These are phyloP conservation scores for Dolichallabes microphthalmus DNA, from an alignment of 2,113 vertebrate genomes.

Conservation along the genomic window DNA sequence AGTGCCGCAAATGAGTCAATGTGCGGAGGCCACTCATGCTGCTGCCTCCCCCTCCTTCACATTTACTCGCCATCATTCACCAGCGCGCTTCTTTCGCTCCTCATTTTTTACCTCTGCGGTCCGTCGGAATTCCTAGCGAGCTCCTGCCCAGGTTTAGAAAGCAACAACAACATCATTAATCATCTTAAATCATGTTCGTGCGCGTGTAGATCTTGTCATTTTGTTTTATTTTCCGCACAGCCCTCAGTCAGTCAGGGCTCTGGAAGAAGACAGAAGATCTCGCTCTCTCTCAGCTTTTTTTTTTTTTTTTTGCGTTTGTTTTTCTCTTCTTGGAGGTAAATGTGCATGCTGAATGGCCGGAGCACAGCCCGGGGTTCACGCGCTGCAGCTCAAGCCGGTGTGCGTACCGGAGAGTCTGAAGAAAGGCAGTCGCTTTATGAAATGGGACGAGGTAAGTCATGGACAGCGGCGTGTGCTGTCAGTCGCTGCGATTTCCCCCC, in stretches of 20 bases:
- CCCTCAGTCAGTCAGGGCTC: constrained; percentile 24
- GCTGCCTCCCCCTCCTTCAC: constrained; percentile 48
- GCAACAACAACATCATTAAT: neutral
- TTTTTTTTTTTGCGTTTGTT: neutral
- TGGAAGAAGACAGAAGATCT: constrained; percentile 45
- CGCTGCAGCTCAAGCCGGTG: constrained; percentile 85
- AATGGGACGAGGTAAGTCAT: constrained; percentile 88
- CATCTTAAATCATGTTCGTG: constrained; percentile 15
- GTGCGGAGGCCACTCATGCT: constrained; percentile 53
- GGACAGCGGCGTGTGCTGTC: neutral
- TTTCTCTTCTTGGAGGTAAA: constrained; percentile 43
- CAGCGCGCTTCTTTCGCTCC: constrained; percentile 50
- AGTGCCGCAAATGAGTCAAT: constrained; percentile 57
- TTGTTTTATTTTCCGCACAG: neutral
- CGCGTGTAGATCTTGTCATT: constrained; percentile 21
- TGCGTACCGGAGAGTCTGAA: constrained; percentile 78
- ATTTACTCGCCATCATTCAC: constrained; percentile 53
- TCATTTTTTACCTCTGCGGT: constrained; percentile 38
- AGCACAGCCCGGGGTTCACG: constrained; percentile 86
- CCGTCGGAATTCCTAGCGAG: constrained; percentile 24
- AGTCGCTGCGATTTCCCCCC: neutral
- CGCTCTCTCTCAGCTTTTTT: constrained; percentile 16
- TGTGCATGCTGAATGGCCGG: constrained; percentile 79
- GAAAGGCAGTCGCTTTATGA: constrained; percentile 89
- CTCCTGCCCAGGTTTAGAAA: neutral